Evolutionary conservation across 2,888 invertebrate species (phyloP), one percentile per base, ranked within the genome.

Genomic region (Drosophila cognata): DNA sequence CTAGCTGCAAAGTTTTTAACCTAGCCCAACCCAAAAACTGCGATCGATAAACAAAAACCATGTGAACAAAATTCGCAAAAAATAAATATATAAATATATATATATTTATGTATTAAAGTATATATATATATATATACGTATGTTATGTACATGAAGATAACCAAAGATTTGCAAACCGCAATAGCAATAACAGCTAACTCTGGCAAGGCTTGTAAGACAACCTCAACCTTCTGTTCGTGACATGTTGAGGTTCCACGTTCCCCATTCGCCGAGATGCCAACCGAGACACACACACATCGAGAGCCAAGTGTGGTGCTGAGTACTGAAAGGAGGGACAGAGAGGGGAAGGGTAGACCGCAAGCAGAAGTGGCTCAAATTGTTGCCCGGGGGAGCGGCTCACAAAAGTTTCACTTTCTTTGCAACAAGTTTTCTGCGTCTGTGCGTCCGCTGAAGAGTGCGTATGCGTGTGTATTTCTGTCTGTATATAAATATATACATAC

Each of bases 351-450:
- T 16, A 25, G 16, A 25, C 46, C 29, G 25, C 43, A 21, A 18
- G 52, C 43, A 74, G 73, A 75, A 77, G 71, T 66, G 77, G 71
- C 68, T 59, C 63, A 69, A 59, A 73, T 61, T 57, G 66, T 73
- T 77, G 77, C 81, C 77, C 69, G 76, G 73, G 72, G 71, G 70
- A 82, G 68, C 70, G 70, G 60, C 60, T 50, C 46, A 69, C 79
- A 82, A 72, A 82, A 91, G 84, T 91, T 91, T 91, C 91, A 91
- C 91, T 91, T 91, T 91, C 91, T 89, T 91, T 88, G 84, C 89
- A 91, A 82, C 83, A 82, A 88, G 85, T 87, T 89, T 79, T 78
- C 70, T 72, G 73, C 77, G 72, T 75, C 63, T 63, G 53, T 41
- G 74, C 74, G 57, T 50, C 28, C 57, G 72, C 56, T 55, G 55